phyloP scores from a whole-genome alignment of 2,797 vertebrate genomes.

The Anguilla megastoma region DNA sequence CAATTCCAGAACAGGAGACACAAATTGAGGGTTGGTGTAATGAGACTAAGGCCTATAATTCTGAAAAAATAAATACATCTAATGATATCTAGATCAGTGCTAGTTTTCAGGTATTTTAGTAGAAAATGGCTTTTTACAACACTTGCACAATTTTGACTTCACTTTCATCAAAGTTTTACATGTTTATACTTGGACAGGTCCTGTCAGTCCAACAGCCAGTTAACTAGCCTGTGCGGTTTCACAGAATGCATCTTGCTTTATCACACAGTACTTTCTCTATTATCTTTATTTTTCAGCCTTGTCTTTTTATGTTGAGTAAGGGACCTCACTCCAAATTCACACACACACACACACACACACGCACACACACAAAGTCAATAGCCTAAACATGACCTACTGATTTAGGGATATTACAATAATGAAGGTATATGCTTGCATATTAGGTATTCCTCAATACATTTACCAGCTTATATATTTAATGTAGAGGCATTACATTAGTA shows the following conservation, averaged over 20 bases:
- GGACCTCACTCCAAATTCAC: not conserved
- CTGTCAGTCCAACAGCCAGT: not conserved
- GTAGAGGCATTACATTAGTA: not conserved
- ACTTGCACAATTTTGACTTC: not conserved
- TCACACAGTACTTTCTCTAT: not conserved
- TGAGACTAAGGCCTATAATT: no score
- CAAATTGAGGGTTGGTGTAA: no score
- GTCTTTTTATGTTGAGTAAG: not conserved
- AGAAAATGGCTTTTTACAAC: no score
- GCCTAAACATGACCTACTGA: not conserved
- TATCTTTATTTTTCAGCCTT: not conserved
- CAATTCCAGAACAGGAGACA: no score
- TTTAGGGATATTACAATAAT: not conserved
- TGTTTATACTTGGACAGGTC: not conserved
- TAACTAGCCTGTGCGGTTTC: not conserved
- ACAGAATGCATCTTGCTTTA: not conserved
- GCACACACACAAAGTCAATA: not conserved
- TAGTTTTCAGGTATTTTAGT: no score
- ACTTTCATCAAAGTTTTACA: not conserved
- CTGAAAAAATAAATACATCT: no score
- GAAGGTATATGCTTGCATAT: not conserved
- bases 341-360: not conserved
- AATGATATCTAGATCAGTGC: no score
- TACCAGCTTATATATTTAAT: not conserved
- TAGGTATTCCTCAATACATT: not conserved